phyloP scores from a whole-genome alignment of 2,113 vertebrate species.

The Clarias gariepinus region DNA sequence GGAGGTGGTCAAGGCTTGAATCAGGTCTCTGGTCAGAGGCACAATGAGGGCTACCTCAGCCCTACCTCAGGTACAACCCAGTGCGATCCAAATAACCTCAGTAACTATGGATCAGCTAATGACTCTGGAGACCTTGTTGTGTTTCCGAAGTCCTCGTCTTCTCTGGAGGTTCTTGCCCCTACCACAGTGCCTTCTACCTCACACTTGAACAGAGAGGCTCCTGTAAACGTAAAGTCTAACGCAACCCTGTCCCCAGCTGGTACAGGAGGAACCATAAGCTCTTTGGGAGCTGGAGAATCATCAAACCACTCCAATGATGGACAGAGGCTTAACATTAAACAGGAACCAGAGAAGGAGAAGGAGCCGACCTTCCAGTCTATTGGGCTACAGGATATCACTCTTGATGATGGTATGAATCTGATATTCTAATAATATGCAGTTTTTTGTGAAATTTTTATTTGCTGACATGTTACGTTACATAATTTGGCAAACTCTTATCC shows the following conservation, averaged over 20 bases:
- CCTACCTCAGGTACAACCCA: conserved; percentile 23
- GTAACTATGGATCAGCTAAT: neutral
- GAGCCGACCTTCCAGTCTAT: conserved; percentile 78
- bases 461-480: neutral
- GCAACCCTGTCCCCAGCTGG: conserved; percentile 67
- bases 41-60: conserved; percentile 26
- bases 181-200: conserved; percentile 68
- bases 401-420: conserved; percentile 90
- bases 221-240: conserved; percentile 63
- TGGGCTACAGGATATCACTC: conserved; percentile 90
- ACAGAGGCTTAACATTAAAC: conserved; percentile 76
- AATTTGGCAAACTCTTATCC: neutral
- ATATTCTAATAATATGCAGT: neutral
- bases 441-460: neutral
- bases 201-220: conserved; percentile 57
- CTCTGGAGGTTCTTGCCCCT: conserved; percentile 62
- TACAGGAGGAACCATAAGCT: conserved; percentile 62
- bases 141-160: conserved; percentile 20
- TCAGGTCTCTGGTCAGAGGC: conserved; percentile 20
- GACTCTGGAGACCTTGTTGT: neutral
- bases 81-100: conserved; percentile 4
- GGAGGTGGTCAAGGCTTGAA: conserved; percentile 10
- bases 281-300: conserved; percentile 62
- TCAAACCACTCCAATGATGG: conserved; percentile 70
- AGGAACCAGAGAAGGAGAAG: conserved; percentile 83